Base-by-base conservation (phyloP, 2,797 vertebrate species). In the Molothrus aeneus region DNA sequence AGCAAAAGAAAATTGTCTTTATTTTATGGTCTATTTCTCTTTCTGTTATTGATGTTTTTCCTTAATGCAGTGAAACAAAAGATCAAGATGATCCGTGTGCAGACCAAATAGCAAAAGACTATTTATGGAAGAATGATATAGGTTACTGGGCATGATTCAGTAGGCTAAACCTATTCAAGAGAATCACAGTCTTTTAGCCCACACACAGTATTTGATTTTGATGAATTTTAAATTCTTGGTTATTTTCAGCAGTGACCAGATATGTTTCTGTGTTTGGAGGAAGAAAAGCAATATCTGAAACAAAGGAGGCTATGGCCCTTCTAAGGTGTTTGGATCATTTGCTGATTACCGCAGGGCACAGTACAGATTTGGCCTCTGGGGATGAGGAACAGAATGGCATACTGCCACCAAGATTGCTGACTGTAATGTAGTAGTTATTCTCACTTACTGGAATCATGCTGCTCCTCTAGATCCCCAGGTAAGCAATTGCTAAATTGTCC, bases 401-500 rank as follows among this genome's bases (percentile, higher is more conserved):
- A 57, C 21, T 80, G 50, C 68, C 50, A 72, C 20, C 0, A 13
- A 91, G 60, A 61, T 26, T 96, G 71, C 54, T 65, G 61, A 80
- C 66, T 92, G 63, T 61, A 90, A 68, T 82, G 77, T 26, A 81
- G 70, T 74, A 74, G 81, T 91, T 92, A 90, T 95, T 89, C 22
- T 71, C 42, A 18, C 25, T 80, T 80, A 64, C 5, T 86, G 54
- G 70, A 66, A 90, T 66, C 64, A 61, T 0, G 2, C 50, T 91
- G 64, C 32, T 93, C 28, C 64, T 72, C 51, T 60, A 66, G 60
- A 80, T 92, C 60, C 57, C 68, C 64, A 93, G 77, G 69, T 70
- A 95, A 78, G 53, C 79, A 81, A 82, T 78, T 94, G 84, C 25
- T 85, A 91, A 96, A 94, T 66, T 92, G 81, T 84, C 80, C 83